Conservation (phyloP, 1,140 invertebrate genomes). For the Euglossa dilemma region DNA sequence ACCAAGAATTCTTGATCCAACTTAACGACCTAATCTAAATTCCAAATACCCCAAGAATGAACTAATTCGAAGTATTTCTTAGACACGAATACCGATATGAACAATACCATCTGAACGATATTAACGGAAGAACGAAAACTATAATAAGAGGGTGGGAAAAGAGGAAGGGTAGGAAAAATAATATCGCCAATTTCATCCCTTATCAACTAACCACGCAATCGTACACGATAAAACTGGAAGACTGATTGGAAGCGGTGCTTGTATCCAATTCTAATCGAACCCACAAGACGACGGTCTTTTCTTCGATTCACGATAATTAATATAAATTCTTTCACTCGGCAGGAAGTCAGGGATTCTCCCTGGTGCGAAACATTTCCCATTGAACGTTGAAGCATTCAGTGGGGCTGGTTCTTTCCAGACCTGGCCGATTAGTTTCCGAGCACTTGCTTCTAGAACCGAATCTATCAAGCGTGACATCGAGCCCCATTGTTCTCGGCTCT, state of each 20-base stretch:
- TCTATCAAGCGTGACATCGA: slow-evolving; percentile 47
- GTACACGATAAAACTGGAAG: background rate
- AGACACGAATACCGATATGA: no score
- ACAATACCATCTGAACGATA: no score
- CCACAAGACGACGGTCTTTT: background rate
- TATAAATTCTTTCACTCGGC: slow-evolving; percentile 1
- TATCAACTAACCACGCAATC: no score
- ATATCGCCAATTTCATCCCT: background rate
- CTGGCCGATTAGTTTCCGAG: slow-evolving; percentile 36
- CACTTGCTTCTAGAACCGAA: slow-evolving; percentile 37
- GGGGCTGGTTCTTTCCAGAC: slow-evolving; percentile 12
- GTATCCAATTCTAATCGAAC: slow-evolving; percentile 1
- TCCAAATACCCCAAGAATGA: no score
- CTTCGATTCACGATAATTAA: background rate
- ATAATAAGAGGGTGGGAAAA: background rate
- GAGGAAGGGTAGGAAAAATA: background rate
- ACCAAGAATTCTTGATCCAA: no score
- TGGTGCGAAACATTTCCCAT: background rate
- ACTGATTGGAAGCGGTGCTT: background rate
- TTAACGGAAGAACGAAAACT: no score
- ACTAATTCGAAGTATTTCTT: no score
- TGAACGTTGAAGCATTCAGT: background rate
- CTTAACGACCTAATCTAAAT: no score
- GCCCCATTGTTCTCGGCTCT: slow-evolving; percentile 37
- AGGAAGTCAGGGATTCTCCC: background rate